Evolutionary conservation across 2,888 invertebrate genomes (phyloP), one percentile per base, ranked within the genome.

Genomic region (Eutolmus rufibarbis): DNA sequence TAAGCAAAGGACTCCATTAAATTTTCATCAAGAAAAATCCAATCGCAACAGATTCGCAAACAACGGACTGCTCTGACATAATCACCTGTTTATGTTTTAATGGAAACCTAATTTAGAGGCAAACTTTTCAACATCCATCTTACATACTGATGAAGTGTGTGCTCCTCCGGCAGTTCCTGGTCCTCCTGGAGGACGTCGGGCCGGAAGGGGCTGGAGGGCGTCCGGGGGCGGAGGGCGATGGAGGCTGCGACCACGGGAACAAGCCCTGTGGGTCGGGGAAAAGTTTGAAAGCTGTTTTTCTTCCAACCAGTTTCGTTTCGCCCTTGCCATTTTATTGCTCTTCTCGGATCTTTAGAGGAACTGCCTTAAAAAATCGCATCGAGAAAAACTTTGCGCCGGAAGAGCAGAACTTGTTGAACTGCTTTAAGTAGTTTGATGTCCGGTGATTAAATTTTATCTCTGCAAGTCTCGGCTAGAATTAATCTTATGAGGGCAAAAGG

Each of bases 401-500:
- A 85, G 74, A 85, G 85, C 9, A 85, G 23, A 85, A 85, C 85
- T 85, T 85, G 85, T 85, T 85, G 85, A 85, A 85, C 85, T 85
- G 85, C 74, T 85, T 85, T 85, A 85, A 85, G 85, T 85, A 85
- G 85, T 85, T 85, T 85, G 85, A 85, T 85, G 85, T 85, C 85
- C 85, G 85, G 85, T 85, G 85, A 85, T 85, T 85, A 85, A 74
- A 85, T 85, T 85, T 85, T 85, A 85, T 85, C 85, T 85, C 85
- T 46, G 74, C 43, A 74, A 74, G 74, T 74, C 74, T 43, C 85
- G 85, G 85, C 74, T 74, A 31, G 37, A 74, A 85, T 85, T 85
- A 74, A 85, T 85, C 74, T 85, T 46, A n/a, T 31, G 19, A 85
- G 23, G 82, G 19, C 37, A 84, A 84, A 40, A 40, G 19, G 82